Base-by-base conservation (phyloP, 1,140 invertebrate genomes). In the Bombus sibiricus region DNA sequence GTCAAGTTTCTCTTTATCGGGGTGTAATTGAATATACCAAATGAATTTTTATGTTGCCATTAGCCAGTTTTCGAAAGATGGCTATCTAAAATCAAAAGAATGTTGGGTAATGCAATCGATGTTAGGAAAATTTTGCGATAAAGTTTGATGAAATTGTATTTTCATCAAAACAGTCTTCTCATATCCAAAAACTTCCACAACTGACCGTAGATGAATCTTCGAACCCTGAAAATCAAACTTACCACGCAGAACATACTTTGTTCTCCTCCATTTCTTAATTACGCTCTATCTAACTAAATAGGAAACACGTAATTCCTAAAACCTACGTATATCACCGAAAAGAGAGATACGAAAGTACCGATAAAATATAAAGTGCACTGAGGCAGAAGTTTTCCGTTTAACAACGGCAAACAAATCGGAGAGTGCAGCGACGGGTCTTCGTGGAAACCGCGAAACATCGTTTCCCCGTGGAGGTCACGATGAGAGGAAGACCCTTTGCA, bases 401-500 rank as follows among this genome's bases (percentile, higher is more conserved):
- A 32, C n/a, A 1, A 9, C 3, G 64, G 18, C 15, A 32, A 64
- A 22, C 4, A 69, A 73, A 34, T n/a, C 3, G 18, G 12, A 41
- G 53, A 39, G 12, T 28, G 53, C 32, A 41, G 39, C 25, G 28
- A n/a, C 28, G 28, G 28, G 28, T 62, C 28, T 62, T 62, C 59
- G 39, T 62, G 41, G 18, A 34, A 34, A 12, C 2, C 10, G n/a
- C 59, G 41, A 57, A 34, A 79, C 15, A 18, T 66, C 1, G 43
- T 69, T n/a, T 47, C 22, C n/a, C 32, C 13, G 39, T 41, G n/a
- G 32, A 68, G 68, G 34, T 22, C 47, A 28, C 47, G 22, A 77
- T 32, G 75, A 84, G 71, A 84, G 39, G 66, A 84, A 83, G 74
- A 83, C 82, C 74, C 25, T 73, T 47, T 10, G 39, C 59, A 32